Evolutionary conservation across 2,113 vertebrate species (phyloP).

Genomic region (Hemibagrus wyckioides): DNA sequence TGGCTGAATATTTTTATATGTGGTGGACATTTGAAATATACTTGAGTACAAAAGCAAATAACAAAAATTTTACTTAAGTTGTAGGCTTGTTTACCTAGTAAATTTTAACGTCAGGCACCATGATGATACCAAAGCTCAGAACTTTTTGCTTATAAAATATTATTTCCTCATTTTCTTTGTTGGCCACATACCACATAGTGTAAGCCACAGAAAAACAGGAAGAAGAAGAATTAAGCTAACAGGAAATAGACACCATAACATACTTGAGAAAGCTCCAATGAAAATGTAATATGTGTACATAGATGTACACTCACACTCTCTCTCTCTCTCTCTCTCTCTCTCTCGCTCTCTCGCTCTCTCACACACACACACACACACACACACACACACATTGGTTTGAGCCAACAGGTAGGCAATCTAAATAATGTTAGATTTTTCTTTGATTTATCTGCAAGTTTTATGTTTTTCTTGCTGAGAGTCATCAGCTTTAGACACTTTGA

Average conservation of each 20-base stretch:
- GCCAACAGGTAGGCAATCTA: too few species aligned
- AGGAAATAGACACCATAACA: not conserved
- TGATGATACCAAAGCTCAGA: not conserved
- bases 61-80: not conserved
- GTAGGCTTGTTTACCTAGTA: not conserved
- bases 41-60: not conserved
- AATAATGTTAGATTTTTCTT: too few species aligned
- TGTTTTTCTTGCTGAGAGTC: too few species aligned
- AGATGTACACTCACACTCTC: too few species aligned
- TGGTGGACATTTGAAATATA: not conserved
- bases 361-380: too few species aligned
- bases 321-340: too few species aligned
- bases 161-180: not conserved
- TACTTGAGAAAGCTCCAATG: not conserved
- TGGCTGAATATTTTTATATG: not conserved
- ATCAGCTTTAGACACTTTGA: too few species aligned
- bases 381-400: too few species aligned
- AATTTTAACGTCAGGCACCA: not conserved
- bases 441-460: too few species aligned
- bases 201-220: conserved; percentile 29
- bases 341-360: too few species aligned
- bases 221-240: conserved; percentile 12
- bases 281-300: not conserved
- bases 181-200: not conserved
- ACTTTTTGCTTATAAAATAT: not conserved